Evolutionary conservation across 2,888 invertebrate genomes (phyloP).

Genomic region (Nomada fucata): DNA sequence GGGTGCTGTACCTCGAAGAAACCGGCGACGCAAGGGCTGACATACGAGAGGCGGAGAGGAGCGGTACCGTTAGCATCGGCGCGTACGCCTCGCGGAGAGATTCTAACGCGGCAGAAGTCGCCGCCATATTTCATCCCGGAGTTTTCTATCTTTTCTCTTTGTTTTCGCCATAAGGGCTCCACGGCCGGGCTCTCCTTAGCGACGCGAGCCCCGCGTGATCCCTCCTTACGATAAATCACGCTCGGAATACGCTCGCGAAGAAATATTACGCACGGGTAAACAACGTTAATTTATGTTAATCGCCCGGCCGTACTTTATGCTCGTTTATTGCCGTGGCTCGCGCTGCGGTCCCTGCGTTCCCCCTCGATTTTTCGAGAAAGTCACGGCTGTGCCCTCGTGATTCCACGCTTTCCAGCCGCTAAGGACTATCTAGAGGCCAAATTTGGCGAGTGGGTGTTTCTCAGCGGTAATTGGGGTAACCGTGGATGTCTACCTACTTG

Average conservation of each 20-base stretch:
- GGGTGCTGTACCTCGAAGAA: conserved; percentile 23
- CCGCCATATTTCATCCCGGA: conserved; percentile 48
- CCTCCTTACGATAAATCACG: conserved; percentile 59
- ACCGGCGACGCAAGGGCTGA: conserved; percentile 39
- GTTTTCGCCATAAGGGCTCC: conserved; percentile 16
- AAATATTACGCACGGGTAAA: conserved; percentile 58
- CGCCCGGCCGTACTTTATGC: conserved; percentile 42
- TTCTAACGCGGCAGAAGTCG: conserved; percentile 50
- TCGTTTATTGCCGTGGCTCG: conserved; percentile 43
- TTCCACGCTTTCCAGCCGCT: conserved; percentile 14
- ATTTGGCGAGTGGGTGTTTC: conserved; percentile 2
- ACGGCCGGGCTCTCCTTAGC: conserved; percentile 13
- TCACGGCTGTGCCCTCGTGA: conserved; percentile 19
- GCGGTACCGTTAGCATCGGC: conserved; percentile 46
- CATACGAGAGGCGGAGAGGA: not conserved
- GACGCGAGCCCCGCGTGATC: conserved; percentile 37
- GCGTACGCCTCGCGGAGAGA: conserved; percentile 29
- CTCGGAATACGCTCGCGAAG: conserved; percentile 37
- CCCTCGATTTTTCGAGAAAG: conserved; percentile 31
- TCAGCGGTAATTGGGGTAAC: conserved; percentile 17
- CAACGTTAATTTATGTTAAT: conserved; percentile 61
- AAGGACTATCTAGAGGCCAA: not conserved
- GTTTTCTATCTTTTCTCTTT: conserved; percentile 52
- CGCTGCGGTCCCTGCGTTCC: conserved; percentile 23
- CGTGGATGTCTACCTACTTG: conserved; percentile 3